Base-by-base conservation (phyloP, 2,797 vertebrate genomes). In the Hyperoplus lanceolatus region DNA sequence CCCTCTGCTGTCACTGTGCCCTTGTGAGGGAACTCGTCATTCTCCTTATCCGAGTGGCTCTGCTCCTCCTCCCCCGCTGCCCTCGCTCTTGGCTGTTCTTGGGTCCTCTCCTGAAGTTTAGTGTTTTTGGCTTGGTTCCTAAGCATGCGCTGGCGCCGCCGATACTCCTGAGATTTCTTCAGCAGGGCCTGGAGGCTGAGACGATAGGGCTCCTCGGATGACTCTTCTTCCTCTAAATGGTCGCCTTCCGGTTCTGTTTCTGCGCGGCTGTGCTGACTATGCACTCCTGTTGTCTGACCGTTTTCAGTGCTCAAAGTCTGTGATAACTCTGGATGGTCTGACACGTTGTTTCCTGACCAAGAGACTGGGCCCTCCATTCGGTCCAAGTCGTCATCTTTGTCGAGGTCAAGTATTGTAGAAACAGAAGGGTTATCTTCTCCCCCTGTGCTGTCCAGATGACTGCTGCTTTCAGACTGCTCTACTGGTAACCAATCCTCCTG, bases 121-220 rank as follows among this genome's bases (percentile, higher is more conserved):
- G 77, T 46, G 70, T 75, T 86, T 87, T 81, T 95, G 76, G 91
- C 79, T 84, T 92, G 94, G 81, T 75, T 93, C 87, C 93, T 94
- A 43, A 95, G 90, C 72, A 93, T 88, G 41, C 93, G 85, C 81
- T 96, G 95, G 42, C 66, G 83, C 80, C 94, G 95, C 75, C 96
- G 87, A 43, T 94, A 97, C 82, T 99, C 97, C 90, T 96, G 97
- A 18, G 98, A 98, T 88, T 96, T 97, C 92, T 97, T 98, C 57
- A 99, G 90, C 85, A 99, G 94, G 70, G 96, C 97, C 92, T 98
- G 97, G 73, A 99, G 96, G 79, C 96, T 98, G 82, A 93, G 89
- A 5, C 92, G 88, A 21, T 96, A 96, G 0, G 96, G 96, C 82
- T 96, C 95, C 71, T 79, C 87, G 21, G 45, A 67, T 42, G 50